phyloP scores from a whole-genome alignment of 1,140 invertebrate genomes.

The Saccostrea glomerata region DNA sequence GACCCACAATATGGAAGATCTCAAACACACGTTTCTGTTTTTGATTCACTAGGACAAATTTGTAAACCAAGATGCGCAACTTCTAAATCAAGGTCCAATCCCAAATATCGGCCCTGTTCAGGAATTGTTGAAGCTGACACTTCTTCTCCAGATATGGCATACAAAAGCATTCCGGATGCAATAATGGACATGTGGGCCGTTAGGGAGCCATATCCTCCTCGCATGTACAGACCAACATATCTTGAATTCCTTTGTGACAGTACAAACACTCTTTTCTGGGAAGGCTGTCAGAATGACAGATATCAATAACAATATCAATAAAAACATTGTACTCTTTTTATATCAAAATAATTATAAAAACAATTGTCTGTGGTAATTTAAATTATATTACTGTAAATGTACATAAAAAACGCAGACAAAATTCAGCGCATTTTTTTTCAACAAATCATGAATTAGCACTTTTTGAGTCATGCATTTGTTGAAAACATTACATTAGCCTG shows the following conservation, averaged over 20 bases:
- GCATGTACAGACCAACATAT: background rate
- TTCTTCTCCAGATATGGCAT: constrained; percentile 1
- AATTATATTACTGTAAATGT: background rate
- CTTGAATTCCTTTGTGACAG: constrained; percentile 23
- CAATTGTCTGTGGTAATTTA: background rate
- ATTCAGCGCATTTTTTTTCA: no score
- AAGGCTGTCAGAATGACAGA: constrained; percentile 25
- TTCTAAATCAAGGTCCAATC: background rate
- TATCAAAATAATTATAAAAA: background rate
- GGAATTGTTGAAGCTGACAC: background rate
- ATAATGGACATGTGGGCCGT: background rate
- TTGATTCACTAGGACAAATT: background rate
- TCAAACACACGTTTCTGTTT: background rate
- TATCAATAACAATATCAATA: background rate
- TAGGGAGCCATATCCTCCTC: background rate
- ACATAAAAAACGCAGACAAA: no score
- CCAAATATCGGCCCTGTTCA: constrained; percentile 9
- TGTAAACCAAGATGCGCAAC: constrained; percentile 23
- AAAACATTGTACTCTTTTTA: background rate
- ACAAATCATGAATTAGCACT: no score
- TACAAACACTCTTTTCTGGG: constrained; percentile 27
- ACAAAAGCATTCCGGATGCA: constrained; percentile 1
- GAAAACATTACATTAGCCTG: no score
- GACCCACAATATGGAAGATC: constrained; percentile 25
- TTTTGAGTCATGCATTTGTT: no score